Evolutionary conservation across 35 echinoderm and acorn worm genomes (phyloP).

Genomic region (Ophiothrix spiculata): DNA sequence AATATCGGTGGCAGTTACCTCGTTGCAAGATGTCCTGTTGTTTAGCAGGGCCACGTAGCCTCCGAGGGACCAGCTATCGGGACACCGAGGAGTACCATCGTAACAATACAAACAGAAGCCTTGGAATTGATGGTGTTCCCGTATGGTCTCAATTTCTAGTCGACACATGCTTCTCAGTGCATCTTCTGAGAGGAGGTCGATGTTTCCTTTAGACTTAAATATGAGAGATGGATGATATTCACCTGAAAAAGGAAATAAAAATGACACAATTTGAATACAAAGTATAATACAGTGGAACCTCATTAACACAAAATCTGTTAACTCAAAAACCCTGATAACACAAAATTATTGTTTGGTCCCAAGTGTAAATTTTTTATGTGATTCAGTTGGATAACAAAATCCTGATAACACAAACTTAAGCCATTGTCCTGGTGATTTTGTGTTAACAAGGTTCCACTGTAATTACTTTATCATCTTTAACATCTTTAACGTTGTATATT

Average conservation of each 20-base stretch:
- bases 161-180: constrained; percentile 32
- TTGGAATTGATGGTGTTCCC: constrained; percentile 10
- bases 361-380: no score
- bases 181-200: constrained; percentile 2
- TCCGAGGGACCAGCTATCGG: constrained; percentile 70
- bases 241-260: not conserved
- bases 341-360: no score
- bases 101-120: not conserved
- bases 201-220: constrained; percentile 23
- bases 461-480: no score
- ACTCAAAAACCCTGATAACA: no score
- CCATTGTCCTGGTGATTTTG: no score
- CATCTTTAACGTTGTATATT: no score
- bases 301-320: no score
- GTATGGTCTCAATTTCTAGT: constrained; percentile 14
- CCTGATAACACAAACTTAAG: no score
- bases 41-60: constrained; percentile 53
- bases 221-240: constrained; percentile 13
- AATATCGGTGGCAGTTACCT: constrained; percentile 54
- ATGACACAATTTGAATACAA: not conserved
- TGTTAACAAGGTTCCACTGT: no score
- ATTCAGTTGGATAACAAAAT: no score
- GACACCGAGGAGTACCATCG: not conserved
- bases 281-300: no score
- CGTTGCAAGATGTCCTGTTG: constrained; percentile 62